Percentiles rank a stretch among this genome's conserved stretches.
phyloP scores from a whole-genome alignment of 1,140 invertebrate species.

The Eupristina koningsbergeri region DNA sequence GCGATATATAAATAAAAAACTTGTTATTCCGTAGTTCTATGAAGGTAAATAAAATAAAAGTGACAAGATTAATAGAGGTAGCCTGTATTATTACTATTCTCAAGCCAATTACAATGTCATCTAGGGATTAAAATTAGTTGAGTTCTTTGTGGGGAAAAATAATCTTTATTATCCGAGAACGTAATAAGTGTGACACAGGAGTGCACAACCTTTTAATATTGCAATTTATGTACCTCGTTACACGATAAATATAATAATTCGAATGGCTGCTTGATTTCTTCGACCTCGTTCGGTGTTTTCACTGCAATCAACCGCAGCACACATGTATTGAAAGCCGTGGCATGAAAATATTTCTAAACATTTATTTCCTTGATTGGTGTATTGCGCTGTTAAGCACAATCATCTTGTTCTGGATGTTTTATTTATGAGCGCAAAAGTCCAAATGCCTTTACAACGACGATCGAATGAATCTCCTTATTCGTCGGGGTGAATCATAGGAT shows the following conservation, averaged over 20 bases:
- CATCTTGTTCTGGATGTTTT: not conserved
- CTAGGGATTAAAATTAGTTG: too few relatives aligned
- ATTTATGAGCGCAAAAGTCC: too few relatives aligned
- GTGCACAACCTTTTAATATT: not conserved
- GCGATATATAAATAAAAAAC: too few relatives aligned
- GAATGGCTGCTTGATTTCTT: not conserved
- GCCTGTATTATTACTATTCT: not conserved
- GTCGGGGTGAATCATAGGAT: not conserved
- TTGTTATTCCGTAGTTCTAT: not conserved
- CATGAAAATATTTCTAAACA: not conserved
- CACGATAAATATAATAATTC: not conserved
- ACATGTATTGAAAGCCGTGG: not conserved
- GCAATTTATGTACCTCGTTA: not conserved
- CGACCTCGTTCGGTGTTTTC: not conserved
- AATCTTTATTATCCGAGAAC: too few relatives aligned
- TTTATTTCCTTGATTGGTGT: not conserved
- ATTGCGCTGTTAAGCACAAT: too few relatives aligned
- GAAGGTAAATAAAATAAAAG: not conserved
- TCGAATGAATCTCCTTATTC: not conserved
- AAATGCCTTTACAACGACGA: not conserved
- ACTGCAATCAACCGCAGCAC: not conserved
- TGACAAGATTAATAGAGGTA: not conserved
- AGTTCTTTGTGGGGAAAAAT: too few relatives aligned
- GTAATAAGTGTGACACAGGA: not conserved
- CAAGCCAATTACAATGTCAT: not conserved